These are phyloP conservation scores for Trichopria drosophilae DNA, from an alignment of 2,888 invertebrate species.

Conservation along the genomic window DNA sequence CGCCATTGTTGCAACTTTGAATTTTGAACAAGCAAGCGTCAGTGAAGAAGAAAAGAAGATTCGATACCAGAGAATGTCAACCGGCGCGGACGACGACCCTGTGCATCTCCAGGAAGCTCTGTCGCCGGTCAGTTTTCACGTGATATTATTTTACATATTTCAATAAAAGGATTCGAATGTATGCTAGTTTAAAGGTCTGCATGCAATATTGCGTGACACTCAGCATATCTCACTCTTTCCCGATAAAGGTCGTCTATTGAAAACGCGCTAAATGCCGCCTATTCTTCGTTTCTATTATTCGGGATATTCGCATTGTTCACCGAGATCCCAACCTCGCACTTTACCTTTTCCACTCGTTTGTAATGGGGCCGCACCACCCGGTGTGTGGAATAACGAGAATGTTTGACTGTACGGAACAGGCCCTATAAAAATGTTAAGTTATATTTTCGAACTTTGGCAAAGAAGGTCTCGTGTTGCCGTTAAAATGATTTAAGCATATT, in stretches of 20 bases:
- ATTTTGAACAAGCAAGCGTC: too few relatives aligned
- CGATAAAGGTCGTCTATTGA: too few relatives aligned
- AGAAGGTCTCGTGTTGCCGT: conserved; percentile 27
- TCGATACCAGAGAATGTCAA: conserved; percentile 49
- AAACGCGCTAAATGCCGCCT: too few relatives aligned
- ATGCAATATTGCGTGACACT: too few relatives aligned
- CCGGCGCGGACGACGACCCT: conserved; percentile 55
- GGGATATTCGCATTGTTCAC: too few relatives aligned
- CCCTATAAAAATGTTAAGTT: conserved; percentile 28
- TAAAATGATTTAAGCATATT: conserved; percentile 29
- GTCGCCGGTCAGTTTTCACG: conserved; percentile 57
- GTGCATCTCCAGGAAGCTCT: conserved; percentile 55
- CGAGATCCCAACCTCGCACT: conserved; percentile 31
- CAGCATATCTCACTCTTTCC: too few relatives aligned
- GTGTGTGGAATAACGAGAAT: conserved; percentile 47
- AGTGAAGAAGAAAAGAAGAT: conserved; percentile 5
- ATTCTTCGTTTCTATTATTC: too few relatives aligned
- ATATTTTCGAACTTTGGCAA: conserved; percentile 17
- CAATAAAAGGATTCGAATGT: too few relatives aligned
- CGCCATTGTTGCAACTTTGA: too few relatives aligned
- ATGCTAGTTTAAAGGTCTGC: too few relatives aligned
- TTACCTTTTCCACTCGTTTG: conserved; percentile 10
- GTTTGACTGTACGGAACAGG: conserved; percentile 37
- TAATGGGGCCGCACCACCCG: conserved; percentile 39
- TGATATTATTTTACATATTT: too few relatives aligned